Base-by-base conservation (phyloP, 2,797 vertebrate genomes). In the Mallotus villosus region DNA sequence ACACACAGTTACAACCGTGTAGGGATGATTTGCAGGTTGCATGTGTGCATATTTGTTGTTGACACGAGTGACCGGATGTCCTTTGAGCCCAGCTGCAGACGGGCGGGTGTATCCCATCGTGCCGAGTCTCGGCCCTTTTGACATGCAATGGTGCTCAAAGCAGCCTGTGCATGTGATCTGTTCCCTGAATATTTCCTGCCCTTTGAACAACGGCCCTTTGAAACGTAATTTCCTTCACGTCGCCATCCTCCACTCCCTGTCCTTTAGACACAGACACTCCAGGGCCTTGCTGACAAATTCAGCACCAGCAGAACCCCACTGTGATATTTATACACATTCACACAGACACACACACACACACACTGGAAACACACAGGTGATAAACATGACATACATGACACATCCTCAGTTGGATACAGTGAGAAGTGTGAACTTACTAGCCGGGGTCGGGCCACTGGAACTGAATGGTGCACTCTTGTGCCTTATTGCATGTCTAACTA, bases 181-280 rank as follows among this genome's bases (percentile, higher is more conserved):
- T 72, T 64, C 24, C 27, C 14, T 12, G 41, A 46, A 46, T 34
- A 51, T 65, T 66, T 72, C 70, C 70, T 64, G 62, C 21, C 17
- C 63, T 72, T 72, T 66, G 70, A 72, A 72, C 29, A 21, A 53
- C 51, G 41, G 71, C 63, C 71, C 34, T 72, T 70, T 66, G 53
- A 66, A 66, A 66, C 53, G 5, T 46, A 6, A 67, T 53, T 67
- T 67, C 65, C 63, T 59, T 41, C 63, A 72, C 34, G 16, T 65
- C 19, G 5, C 63, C 63, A 63, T 46, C 46, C 61, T 22, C 46
- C 24, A 25, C 32, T 32, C 63, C 63, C 51, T 29, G 12, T 63
- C 32, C 63, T 66, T 65, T 27, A 67, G 64, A 72, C 70, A 58
- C 57, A 65, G 19, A 60, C 57, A 46, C 41, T 55, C 67, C 57